These are phyloP conservation scores for Anhinga rufa DNA, from an alignment of 2,113 vertebrate genomes.

Conservation along the genomic window DNA sequence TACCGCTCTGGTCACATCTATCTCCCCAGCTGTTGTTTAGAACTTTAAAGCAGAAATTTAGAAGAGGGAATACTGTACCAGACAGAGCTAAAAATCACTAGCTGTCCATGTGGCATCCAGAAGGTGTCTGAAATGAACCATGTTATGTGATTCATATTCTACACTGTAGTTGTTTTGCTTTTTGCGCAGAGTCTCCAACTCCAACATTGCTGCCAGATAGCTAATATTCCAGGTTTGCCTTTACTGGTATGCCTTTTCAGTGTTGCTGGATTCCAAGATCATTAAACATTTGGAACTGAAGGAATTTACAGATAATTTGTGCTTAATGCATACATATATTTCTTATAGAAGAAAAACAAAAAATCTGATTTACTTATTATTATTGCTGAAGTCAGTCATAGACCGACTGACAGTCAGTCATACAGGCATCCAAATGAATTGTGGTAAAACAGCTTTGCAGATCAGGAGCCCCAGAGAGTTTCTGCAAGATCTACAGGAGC, in stretches of 20 bases:
- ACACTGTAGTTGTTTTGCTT: not conserved
- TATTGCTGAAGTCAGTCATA: not conserved
- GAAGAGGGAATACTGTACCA: not conserved
- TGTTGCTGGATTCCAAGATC: not conserved
- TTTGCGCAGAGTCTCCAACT: not conserved
- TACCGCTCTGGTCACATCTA: not conserved
- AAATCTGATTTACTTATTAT: not conserved
- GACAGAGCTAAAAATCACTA: not conserved
- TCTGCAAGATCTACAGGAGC: not conserved
- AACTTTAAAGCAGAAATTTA: not conserved
- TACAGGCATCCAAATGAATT: not conserved
- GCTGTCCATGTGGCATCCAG: not conserved
- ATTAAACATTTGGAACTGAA: not conserved
- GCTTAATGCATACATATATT: not conserved
- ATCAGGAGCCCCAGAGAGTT: not conserved
- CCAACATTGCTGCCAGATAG: not conserved
- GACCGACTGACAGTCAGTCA: not conserved
- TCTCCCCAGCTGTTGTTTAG: not conserved
- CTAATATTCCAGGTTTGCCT: not conserved
- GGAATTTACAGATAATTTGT: not conserved
- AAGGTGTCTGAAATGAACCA: not conserved
- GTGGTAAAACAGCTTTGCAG: not conserved
- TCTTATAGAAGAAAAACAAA: not conserved
- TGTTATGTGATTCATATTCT: not conserved
- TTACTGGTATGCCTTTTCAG: not conserved